phyloP scores from a whole-genome alignment of 2,888 invertebrate species.

The Drosophila parthenogenetica region DNA sequence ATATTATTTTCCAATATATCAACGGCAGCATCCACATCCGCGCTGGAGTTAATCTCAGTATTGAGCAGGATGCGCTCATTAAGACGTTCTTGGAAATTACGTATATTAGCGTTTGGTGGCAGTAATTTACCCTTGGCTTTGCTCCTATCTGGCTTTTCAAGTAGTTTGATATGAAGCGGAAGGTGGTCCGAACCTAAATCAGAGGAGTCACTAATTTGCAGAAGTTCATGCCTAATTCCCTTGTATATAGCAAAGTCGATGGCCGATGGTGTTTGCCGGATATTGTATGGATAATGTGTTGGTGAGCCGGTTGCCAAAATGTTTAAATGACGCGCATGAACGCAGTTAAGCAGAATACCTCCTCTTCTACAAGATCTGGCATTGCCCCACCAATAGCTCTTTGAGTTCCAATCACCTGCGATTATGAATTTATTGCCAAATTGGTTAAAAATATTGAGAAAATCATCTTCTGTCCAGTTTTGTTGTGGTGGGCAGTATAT shows the following conservation, averaged over 20 bases:
- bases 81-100: neutral
- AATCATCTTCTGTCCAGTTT: no score
- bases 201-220: neutral
- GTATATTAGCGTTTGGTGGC: neutral
- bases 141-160: neutral
- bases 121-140: neutral
- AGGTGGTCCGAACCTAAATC: conserved; percentile 14
- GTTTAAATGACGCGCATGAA: neutral
- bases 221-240: neutral
- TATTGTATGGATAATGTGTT: conserved; percentile 8
- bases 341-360: no score
- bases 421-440: no score
- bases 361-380: no score
- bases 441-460: no score
- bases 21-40: neutral
- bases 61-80: neutral
- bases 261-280: conserved; percentile 4
- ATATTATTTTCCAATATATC: neutral
- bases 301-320: neutral
- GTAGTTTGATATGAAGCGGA: neutral
- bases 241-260: conserved; percentile 19
- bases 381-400: no score
- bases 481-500: no score
- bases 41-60: neutral
- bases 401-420: no score